Evolutionary conservation across 92 coral and sea anemone genomes (phyloP).

Genomic region (Montipora capitata): DNA sequence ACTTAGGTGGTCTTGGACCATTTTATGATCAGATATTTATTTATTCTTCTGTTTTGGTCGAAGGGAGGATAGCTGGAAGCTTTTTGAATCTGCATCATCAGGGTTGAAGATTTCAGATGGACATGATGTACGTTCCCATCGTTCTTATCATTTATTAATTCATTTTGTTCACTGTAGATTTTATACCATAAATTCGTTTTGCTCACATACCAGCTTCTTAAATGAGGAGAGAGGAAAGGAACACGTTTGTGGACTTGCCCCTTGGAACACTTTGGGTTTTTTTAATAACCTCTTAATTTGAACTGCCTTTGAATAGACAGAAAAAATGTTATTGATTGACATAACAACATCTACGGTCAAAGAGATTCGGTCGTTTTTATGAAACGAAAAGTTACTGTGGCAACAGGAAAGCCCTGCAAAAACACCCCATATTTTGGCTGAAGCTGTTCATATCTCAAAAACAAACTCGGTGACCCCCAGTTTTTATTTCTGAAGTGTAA

Average conservation of each 20-base stretch:
- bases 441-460: too few species aligned
- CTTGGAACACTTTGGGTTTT: not conserved
- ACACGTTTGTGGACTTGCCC: too few species aligned
- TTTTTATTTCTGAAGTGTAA: too few species aligned
- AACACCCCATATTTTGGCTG: too few species aligned
- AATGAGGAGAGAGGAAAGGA: not conserved
- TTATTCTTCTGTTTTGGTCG: not conserved
- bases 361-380: too few species aligned
- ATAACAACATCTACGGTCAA: too few species aligned
- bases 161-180: not conserved
- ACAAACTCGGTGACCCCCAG: too few species aligned
- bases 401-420: too few species aligned
- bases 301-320: not conserved
- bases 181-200: not conserved
- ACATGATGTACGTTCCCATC: not conserved
- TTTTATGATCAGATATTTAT: not conserved
- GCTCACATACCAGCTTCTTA: not conserved
- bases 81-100: slow-evolving; percentile 76
- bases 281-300: not conserved
- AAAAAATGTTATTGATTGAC: too few species aligned
- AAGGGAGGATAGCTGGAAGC: slow-evolving; percentile 94
- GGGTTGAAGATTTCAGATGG: slow-evolving; percentile 54
- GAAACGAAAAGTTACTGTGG: too few species aligned
- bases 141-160: too few species aligned
- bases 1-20: not conserved